Percentiles rank a stretch among this genome's conserved stretches.
Evolutionary conservation across 2,888 invertebrate genomes (phyloP).

Genomic region (Melanotus villosus): DNA sequence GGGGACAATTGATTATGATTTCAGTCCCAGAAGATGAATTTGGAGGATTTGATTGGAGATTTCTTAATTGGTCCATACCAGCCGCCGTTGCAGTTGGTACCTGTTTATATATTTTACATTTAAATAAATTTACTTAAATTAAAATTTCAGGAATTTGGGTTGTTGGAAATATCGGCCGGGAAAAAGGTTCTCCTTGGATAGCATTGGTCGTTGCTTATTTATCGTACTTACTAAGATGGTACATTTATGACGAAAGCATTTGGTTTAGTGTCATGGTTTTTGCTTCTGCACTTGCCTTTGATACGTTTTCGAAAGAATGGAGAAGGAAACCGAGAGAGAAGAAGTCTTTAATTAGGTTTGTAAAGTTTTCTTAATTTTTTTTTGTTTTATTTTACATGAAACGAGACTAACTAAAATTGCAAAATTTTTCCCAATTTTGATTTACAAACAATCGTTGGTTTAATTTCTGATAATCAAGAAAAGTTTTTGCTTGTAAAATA

Average conservation of each 20-base stretch:
- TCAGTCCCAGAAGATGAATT: constrained; percentile 85
- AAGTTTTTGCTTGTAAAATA: no score
- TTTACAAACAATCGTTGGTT: no score
- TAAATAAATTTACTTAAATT: not conserved
- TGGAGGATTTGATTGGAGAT: constrained; percentile 79
- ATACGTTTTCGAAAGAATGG: constrained; percentile 86
- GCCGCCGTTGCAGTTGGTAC: constrained; percentile 81
- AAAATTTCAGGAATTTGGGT: constrained; percentile 84
- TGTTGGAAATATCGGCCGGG: constrained; percentile 91
- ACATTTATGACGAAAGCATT: constrained; percentile 81
- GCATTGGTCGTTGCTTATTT: constrained; percentile 79
- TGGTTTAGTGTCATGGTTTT: constrained; percentile 80
- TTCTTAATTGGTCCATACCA: constrained; percentile 82
- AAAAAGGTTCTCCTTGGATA: constrained; percentile 81
- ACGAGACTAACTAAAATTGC: no score
- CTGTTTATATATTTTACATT: not conserved
- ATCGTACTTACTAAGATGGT: constrained; percentile 78
- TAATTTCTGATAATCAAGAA: no score
- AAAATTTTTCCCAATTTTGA: no score
- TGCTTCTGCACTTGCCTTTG: constrained; percentile 79
- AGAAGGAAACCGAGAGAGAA: constrained; percentile 74
- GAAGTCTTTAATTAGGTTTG: constrained; percentile 49
- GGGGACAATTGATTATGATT: constrained; percentile 81
- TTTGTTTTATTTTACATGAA: no score
- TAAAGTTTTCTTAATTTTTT: no score